phyloP scores from a whole-genome alignment of 2,113 vertebrate genomes.

The Triplophysa siluroides region DNA sequence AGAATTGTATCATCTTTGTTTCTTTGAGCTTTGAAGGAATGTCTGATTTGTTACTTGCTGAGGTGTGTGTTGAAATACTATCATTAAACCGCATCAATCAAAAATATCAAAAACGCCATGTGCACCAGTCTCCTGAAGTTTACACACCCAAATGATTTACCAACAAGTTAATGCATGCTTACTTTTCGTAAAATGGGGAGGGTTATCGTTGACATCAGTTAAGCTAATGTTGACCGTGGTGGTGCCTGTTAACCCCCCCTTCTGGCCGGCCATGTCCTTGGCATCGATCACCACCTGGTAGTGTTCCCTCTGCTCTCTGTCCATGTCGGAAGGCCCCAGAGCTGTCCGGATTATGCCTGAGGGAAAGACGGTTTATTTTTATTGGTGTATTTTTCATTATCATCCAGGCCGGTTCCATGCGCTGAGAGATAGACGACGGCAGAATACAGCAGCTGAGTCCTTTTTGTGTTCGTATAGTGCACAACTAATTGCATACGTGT shows the following conservation, averaged over 20 bases:
- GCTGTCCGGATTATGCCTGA: conserved; percentile 93
- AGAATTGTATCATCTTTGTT: not conserved
- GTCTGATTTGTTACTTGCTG: not conserved
- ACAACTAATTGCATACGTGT: conserved; percentile 34
- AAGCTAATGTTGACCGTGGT: conserved; percentile 88
- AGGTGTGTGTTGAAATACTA: not conserved
- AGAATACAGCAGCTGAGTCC: conserved; percentile 27
- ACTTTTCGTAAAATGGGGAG: conserved; percentile 89
- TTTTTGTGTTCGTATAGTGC: conserved; percentile 17
- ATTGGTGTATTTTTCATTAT: not conserved
- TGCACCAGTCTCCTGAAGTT: not conserved
- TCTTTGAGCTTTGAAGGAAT: not conserved
- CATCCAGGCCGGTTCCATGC: not conserved
- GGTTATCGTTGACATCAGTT: conserved; percentile 93
- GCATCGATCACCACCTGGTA: conserved; percentile 97
- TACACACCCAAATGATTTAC: not conserved
- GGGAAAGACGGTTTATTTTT: conserved; percentile 35
- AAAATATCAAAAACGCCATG: conserved; percentile 6
- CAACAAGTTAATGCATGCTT: conserved; percentile 57
- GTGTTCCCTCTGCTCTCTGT: conserved; percentile 89
- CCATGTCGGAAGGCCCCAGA: conserved; percentile 85
- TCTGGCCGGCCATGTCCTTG: conserved; percentile 96
- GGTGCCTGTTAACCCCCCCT: conserved; percentile 88
- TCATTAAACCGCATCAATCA: not conserved
- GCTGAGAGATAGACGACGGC: not conserved